These are phyloP conservation scores for Orchesella cincta DNA, from an alignment of 1,140 invertebrate genomes.

Conservation along the genomic window DNA sequence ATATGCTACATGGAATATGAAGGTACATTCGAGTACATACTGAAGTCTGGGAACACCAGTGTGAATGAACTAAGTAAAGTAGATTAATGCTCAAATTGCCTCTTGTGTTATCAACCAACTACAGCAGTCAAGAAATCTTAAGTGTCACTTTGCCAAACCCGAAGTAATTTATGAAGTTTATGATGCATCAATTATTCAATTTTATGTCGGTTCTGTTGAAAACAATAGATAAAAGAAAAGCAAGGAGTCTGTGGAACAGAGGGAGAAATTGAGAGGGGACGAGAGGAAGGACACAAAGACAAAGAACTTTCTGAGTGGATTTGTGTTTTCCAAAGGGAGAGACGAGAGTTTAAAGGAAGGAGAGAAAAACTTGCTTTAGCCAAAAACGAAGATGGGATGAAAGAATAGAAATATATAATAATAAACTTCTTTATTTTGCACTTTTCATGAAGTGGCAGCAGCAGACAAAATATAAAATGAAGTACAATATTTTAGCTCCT, in stretches of 20 bases:
- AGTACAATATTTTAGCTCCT: neutral
- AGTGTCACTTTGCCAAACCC: constrained; percentile 24
- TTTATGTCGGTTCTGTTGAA: constrained; percentile 17
- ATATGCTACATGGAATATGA: neutral
- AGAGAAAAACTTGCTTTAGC: neutral
- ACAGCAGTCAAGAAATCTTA: constrained; percentile 26
- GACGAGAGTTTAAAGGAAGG: neutral
- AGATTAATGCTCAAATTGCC: constrained; percentile 21
- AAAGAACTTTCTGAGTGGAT: neutral
- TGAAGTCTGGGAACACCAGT: too few relatives aligned
- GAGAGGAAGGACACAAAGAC: neutral
- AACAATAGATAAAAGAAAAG: constrained; percentile 8
- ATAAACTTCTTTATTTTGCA: neutral
- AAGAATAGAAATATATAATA: neutral
- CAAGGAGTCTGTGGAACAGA: neutral
- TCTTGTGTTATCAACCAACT: constrained; percentile 4
- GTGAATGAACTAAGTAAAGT: constrained; percentile 15
- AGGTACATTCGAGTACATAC: too few relatives aligned
- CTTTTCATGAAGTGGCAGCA: neutral
- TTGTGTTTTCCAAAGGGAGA: neutral
- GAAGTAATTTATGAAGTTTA: constrained; percentile 28
- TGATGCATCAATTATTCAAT: constrained; percentile 29
- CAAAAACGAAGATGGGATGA: neutral
- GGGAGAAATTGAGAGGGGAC: neutral
- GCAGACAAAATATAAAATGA: neutral